Percentiles rank a stretch among this genome's conserved stretches.
These are phyloP conservation scores for Arrhopalites spinosus DNA, from an alignment of 2,888 invertebrate species.

Conservation along the genomic window DNA sequence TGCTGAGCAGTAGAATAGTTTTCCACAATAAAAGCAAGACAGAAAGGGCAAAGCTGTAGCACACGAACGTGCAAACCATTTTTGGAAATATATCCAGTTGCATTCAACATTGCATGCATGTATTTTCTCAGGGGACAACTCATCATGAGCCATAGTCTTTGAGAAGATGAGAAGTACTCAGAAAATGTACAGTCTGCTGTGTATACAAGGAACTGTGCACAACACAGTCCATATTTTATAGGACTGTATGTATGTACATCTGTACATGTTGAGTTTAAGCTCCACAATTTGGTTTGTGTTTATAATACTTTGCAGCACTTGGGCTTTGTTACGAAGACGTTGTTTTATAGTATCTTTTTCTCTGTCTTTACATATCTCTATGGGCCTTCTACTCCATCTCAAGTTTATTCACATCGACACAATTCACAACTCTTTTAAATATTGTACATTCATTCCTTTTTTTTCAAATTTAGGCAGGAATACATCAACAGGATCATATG, in stretches of 20 bases:
- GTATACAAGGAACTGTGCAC: not conserved
- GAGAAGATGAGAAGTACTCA: not conserved
- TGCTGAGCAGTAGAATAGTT: not conserved
- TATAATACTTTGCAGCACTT: too few species aligned
- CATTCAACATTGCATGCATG: not conserved
- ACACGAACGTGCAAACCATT: conserved; percentile 8
- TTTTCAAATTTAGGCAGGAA: not conserved
- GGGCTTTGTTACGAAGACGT: not conserved
- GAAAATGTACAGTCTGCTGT: not conserved
- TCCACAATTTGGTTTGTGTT: too few species aligned
- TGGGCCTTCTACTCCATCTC: too few species aligned
- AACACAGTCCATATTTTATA: not conserved
- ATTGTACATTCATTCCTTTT: too few species aligned
- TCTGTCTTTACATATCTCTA: not conserved
- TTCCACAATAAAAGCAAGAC: not conserved
- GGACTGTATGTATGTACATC: not conserved
- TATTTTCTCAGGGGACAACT: not conserved
- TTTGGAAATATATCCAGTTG: conserved; percentile 18
- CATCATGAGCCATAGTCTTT: not conserved
- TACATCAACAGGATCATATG: too few species aligned
- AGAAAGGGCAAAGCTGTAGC: conserved; percentile 2
- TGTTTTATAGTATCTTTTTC: not conserved
- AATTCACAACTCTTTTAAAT: too few species aligned
- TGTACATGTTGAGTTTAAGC: not conserved
- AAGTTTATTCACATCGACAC: too few species aligned